These are phyloP conservation scores for Melanotaenia parkinsoni DNA, from an alignment of 2,797 vertebrate species.

Conservation along the genomic window DNA sequence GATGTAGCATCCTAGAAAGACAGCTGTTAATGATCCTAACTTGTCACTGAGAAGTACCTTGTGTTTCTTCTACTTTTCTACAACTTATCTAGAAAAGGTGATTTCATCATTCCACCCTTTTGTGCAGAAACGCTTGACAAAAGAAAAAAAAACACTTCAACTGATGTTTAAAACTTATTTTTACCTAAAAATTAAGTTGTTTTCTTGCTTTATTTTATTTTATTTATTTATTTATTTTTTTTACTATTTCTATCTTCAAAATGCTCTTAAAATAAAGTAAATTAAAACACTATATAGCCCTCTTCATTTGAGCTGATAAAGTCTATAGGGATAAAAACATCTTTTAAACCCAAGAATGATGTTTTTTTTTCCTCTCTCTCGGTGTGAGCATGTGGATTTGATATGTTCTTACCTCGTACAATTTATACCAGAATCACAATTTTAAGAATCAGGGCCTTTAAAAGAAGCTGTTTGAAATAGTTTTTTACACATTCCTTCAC, in stretches of 20 bases:
- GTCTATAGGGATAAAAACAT: slow-evolving; percentile 5
- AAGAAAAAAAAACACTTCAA: neutral
- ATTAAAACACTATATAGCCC: neutral
- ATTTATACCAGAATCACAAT: neutral
- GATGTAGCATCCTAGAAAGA: neutral
- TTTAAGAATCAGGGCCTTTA: slow-evolving; percentile 9
- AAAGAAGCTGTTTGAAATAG: slow-evolving; percentile 25
- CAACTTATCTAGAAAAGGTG: neutral
- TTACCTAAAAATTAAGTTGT: neutral
- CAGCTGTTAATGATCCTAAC: neutral
- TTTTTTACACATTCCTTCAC: slow-evolving; percentile 16
- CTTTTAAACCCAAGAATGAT: slow-evolving; percentile 69
- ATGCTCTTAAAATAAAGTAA: neutral
- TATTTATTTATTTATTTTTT: neutral
- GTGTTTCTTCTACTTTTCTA: neutral
- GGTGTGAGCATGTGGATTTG: slow-evolving; percentile 14
- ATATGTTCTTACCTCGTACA: neutral
- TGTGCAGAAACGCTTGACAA: neutral
- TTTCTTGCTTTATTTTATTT: too few relatives aligned
- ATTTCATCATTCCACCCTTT: neutral
- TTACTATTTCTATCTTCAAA: neutral
- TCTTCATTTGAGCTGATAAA: slow-evolving; percentile 26
- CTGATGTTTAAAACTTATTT: neutral
- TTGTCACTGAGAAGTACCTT: neutral
- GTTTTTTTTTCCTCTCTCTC: slow-evolving; percentile 48